Evolutionary conservation across 2,113 vertebrate species (phyloP).

Genomic region (Oryzias javanicus): DNA sequence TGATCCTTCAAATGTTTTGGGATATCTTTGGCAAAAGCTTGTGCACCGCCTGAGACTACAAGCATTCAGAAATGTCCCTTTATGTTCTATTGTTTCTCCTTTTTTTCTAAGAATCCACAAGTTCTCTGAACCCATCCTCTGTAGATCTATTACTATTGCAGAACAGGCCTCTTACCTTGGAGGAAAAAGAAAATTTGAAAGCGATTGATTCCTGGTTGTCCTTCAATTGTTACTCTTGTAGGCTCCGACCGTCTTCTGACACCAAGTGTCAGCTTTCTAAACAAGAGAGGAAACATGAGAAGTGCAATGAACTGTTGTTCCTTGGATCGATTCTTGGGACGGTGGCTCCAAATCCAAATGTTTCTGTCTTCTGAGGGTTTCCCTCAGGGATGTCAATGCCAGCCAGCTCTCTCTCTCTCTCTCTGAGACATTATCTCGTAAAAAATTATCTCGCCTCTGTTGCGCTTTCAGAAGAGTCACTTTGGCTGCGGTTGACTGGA

Average conservation of each 20-base stretch:
- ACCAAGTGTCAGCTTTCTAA: constrained; percentile 18
- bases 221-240: constrained; percentile 6
- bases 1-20: constrained; percentile 41
- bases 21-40: constrained; percentile 23
- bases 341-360: constrained; percentile 8
- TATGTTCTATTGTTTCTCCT: constrained; percentile 38
- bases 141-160: no score
- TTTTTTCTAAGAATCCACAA: neutral
- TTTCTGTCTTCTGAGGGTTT: constrained; percentile 4
- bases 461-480: constrained; percentile 39
- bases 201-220: no score
- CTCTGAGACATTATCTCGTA: constrained; percentile 17
- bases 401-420: constrained; percentile 2
- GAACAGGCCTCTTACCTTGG: no score
- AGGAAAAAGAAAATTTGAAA: no score
- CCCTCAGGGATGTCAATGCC: constrained; percentile 15
- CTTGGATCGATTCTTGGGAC: constrained; percentile 21
- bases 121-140: no score
- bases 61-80: constrained; percentile 37
- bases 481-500: constrained; percentile 24
- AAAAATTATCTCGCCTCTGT: constrained; percentile 5
- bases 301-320: constrained; percentile 41
- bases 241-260: constrained; percentile 6
- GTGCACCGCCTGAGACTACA: constrained; percentile 49
- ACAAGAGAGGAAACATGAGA: constrained; percentile 15